A percentile compares a stretch with the other conserved stretches of the same genome.
Evolutionary conservation across 2,797 vertebrate species (phyloP).

Genomic region (Sebastes ruberrimus): DNA sequence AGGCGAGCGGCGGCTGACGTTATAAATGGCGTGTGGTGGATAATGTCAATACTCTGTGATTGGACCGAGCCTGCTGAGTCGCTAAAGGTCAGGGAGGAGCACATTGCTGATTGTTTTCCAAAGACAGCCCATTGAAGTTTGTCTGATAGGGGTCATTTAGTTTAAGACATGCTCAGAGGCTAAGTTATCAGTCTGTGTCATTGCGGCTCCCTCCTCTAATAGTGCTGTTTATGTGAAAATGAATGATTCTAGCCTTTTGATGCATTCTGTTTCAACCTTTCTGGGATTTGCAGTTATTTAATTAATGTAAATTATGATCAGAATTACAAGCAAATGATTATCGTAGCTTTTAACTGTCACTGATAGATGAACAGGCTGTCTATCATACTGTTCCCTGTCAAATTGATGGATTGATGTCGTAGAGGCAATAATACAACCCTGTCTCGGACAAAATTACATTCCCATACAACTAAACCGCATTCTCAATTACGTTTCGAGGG

Average conservation of each 20-base stretch:
- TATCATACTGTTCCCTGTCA: background rate
- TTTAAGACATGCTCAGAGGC: constrained; percentile 60
- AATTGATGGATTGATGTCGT: constrained; percentile 19
- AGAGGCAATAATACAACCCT: background rate
- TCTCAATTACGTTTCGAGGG: background rate
- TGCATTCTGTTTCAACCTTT: constrained; percentile 22
- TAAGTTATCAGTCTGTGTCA: constrained; percentile 75
- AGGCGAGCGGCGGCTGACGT: constrained; percentile 58
- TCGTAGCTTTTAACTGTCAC: background rate
- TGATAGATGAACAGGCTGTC: constrained; percentile 1
- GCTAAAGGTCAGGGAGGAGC: constrained; percentile 79
- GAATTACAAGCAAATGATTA: background rate
- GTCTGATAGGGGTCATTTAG: constrained; percentile 78
- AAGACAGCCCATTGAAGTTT: constrained; percentile 77
- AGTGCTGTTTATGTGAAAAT: constrained; percentile 33
- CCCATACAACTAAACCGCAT: background rate
- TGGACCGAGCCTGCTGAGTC: constrained; percentile 75
- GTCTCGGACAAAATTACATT: background rate
- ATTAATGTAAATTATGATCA: constrained; percentile 13
- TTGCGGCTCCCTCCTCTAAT: constrained; percentile 30
- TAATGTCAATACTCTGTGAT: constrained; percentile 82
- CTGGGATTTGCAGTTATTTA: constrained; percentile 11
- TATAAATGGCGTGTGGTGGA: constrained; percentile 77
- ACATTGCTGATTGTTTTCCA: constrained; percentile 81
- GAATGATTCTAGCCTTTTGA: background rate